Conservation (phyloP, 2,797 vertebrate genomes). For the Gambusia yucatana region DNA sequence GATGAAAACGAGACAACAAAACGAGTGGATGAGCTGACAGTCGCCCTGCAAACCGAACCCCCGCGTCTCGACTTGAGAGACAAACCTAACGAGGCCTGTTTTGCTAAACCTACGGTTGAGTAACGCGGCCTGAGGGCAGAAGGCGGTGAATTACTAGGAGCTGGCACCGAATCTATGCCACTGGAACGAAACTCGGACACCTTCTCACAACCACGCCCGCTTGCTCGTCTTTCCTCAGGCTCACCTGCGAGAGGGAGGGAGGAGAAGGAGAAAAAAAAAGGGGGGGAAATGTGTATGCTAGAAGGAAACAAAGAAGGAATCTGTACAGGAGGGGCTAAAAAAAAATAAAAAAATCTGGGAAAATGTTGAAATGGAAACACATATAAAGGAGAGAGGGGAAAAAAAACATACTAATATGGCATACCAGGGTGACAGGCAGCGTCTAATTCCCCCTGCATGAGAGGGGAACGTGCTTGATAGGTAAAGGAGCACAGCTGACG, state of each 20-base stretch:
- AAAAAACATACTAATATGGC: constrained; percentile 49
- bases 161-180: constrained; percentile 66
- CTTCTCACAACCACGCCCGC: constrained; percentile 59
- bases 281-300: background rate
- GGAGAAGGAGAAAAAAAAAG: background rate
- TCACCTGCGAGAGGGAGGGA: constrained; percentile 56
- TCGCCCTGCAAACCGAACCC: constrained; percentile 61
- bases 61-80: constrained; percentile 27
- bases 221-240: constrained; percentile 51
- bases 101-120: constrained; percentile 69
- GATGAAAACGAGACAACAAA: constrained; percentile 17
- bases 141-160: constrained; percentile 71
- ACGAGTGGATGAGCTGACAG: constrained; percentile 44
- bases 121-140: constrained; percentile 66
- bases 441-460: constrained; percentile 66
- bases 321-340: background rate
- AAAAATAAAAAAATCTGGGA: constrained; percentile 21
- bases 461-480: constrained; percentile 66
- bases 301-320: constrained; percentile 2
- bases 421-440: constrained; percentile 57
- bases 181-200: constrained; percentile 70
- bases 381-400: background rate
- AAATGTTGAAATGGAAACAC: constrained; percentile 41
- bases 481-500: constrained; percentile 61
- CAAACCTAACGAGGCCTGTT: constrained; percentile 58